Percentiles rank a stretch among this genome's conserved stretches.
These are phyloP conservation scores for Parnassius apollo DNA, from an alignment of 2,888 invertebrate species.

Conservation along the genomic window DNA sequence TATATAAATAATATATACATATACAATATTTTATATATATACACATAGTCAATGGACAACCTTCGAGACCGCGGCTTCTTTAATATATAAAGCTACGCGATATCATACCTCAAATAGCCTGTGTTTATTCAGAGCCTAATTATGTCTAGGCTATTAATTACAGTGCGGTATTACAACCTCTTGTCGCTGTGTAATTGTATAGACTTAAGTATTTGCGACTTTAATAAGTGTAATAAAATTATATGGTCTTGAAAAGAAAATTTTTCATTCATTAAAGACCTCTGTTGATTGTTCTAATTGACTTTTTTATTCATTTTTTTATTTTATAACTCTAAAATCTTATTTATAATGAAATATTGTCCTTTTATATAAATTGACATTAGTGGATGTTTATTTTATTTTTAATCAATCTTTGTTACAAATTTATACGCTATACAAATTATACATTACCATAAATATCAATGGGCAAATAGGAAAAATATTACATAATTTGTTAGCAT, in stretches of 20 bases:
- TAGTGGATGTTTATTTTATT: neutral
- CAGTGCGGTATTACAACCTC: constrained; percentile 25
- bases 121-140: constrained; percentile 31
- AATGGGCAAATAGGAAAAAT: no score
- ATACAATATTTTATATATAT: no score
- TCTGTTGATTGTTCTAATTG: no score
- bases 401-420: constrained; percentile 8
- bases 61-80: constrained; percentile 26
- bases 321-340: no score
- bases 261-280: constrained; percentile 5
- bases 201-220: constrained; percentile 9
- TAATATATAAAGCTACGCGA: constrained; percentile 17
- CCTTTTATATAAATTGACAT: no score
- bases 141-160: constrained; percentile 32
- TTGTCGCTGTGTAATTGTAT: constrained; percentile 26
- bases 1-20: no score
- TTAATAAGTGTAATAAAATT: constrained; percentile 18
- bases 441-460: no score
- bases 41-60: constrained; percentile 1
- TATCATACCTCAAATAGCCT: constrained; percentile 30
- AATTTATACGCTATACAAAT: neutral
- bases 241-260: constrained; percentile 16
- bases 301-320: no score
- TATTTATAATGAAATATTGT: no score
- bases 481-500: no score